Conservation (phyloP, 2,113 vertebrate genomes). For the Semnornis frantzii region DNA sequence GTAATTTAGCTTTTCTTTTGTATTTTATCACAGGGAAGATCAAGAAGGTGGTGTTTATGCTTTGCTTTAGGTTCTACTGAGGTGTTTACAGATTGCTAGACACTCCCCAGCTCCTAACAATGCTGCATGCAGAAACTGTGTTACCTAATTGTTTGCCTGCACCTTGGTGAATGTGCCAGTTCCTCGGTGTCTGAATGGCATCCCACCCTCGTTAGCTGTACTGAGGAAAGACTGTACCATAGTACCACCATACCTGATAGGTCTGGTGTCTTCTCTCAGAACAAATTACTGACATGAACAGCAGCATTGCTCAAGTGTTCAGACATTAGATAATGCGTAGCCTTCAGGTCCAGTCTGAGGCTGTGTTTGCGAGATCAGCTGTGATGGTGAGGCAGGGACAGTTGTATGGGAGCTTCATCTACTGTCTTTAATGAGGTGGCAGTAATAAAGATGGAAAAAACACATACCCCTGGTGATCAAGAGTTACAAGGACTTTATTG, state of each 20-base stretch:
- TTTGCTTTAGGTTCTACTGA: not conserved
- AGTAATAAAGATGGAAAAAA: not conserved
- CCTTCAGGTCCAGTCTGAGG: not conserved
- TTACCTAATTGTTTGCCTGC: not conserved
- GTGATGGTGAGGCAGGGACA: not conserved
- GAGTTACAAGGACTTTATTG: not conserved
- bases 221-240: not conserved
- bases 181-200: not conserved
- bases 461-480: not conserved
- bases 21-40: not conserved
- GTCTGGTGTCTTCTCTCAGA: not conserved
- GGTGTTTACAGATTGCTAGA: not conserved
- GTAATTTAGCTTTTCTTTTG: not conserved
- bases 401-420: not conserved
- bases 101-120: not conserved
- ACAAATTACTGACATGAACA: not conserved
- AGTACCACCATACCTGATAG: not conserved
- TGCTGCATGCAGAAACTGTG: not conserved
- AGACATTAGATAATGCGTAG: not conserved
- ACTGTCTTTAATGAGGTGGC: not conserved
- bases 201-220: not conserved
- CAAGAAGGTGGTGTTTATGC: not conserved
- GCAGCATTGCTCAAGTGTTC: not conserved
- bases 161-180: not conserved
- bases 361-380: not conserved